A percentile compares a stretch with the other conserved stretches of the same genome.
Evolutionary conservation across 2,888 invertebrate species (phyloP).

Genomic region (Idaea aversata): DNA sequence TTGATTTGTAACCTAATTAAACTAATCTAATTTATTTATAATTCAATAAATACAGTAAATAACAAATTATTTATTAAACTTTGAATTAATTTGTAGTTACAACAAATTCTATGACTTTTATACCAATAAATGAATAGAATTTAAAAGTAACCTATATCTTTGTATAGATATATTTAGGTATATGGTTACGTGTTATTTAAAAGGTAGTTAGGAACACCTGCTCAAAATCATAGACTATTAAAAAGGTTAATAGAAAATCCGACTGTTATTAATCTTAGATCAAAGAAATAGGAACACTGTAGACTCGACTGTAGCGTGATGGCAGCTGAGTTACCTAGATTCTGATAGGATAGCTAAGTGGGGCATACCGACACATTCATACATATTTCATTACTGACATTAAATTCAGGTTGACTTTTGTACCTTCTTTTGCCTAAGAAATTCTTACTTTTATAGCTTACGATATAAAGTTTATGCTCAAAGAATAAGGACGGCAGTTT

Average conservation of each 20-base stretch:
- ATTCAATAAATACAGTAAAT: too few species aligned
- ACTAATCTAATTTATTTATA: too few species aligned
- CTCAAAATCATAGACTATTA: neutral
- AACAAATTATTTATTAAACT: too few species aligned
- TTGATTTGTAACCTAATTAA: too few species aligned
- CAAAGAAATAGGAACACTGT: neutral
- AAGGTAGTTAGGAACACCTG: neutral
- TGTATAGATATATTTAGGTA: too few species aligned
- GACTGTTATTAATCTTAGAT: neutral
- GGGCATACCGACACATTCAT: conserved; percentile 1
- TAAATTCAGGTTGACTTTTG: neutral
- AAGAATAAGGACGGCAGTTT: neutral
- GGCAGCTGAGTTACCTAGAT: neutral
- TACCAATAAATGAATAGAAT: too few species aligned
- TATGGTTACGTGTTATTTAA: too few species aligned
- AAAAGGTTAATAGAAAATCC: neutral
- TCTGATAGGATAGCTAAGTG: conserved; percentile 5
- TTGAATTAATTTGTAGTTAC: too few species aligned
- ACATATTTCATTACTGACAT: conserved; percentile 3
- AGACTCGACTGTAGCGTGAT: neutral
- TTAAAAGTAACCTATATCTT: too few species aligned
- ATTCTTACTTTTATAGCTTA: neutral
- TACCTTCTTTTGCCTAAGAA: neutral
- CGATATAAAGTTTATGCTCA: neutral
- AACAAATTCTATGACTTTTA: too few species aligned